Evolutionary conservation across 2,113 vertebrate genomes (phyloP), one percentile per base, ranked within the genome.

Genomic region (Mesembrinibis cayennensis): DNA sequence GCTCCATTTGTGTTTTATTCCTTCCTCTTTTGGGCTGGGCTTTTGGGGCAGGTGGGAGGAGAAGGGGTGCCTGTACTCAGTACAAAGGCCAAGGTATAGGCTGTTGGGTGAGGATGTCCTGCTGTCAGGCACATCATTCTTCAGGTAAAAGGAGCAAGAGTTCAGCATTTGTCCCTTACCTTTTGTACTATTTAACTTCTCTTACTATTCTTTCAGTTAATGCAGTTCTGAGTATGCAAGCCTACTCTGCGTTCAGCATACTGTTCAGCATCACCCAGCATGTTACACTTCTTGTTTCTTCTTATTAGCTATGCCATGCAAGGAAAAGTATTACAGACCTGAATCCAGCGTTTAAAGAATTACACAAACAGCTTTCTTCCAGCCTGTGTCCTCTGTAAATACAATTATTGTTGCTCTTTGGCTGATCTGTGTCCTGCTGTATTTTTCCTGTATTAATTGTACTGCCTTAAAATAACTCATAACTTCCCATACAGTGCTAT

Each of bases 391-490:
- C 42, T 36, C 40, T 69, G 25, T 50, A 90, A 95, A 92, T 49
- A 80, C 29, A 87, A 30, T 61, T 61, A 32, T 44, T 83, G 34
- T 79, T 90, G 12, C 10, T 74, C 8, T 84, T 73, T 77, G 62
- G 10, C 52, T 67, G 42, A 29, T 87, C 10, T 61, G 22, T 69
- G 36, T 61, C 23, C 67, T 77, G 23, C 40, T 89, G 79, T 87
- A 61, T 77, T 90, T 80, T 93, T 95, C 89, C 94, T 88, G 32
- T 82, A 56, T 82, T 79, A 93, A 76, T 76, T 69, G 9, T 71
- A 29, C 16, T 61, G 66, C 23, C 94, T 92, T 94, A 90, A 94
- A 97, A 94, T 95, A 97, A 59, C 90, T 96, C 42, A 4, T 40
- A 36, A 69, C 79, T 96, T 96, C 92, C 94, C 56, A 80, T 18